A percentile compares a stretch with the other conserved stretches of the same genome.
phyloP scores from a whole-genome alignment of 2,888 invertebrate species.

The Yponomeuta malinellus region DNA sequence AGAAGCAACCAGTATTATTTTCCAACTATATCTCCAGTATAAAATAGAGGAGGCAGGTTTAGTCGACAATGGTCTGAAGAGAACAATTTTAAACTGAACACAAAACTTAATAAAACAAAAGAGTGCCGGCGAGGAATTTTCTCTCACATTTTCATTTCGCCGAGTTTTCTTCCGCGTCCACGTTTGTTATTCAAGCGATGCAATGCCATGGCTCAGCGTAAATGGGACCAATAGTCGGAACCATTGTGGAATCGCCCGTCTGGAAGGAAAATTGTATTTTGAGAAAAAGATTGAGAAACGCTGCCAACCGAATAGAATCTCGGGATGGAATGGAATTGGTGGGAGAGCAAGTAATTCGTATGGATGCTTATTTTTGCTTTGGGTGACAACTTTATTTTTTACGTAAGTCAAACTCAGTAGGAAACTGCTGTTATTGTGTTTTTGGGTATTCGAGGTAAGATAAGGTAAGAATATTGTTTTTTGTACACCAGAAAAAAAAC shows the following conservation, averaged over 20 bases:
- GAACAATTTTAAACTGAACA: background rate
- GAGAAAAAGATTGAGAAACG: background rate
- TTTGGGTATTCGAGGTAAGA: too few species aligned
- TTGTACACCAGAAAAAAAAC: too few species aligned
- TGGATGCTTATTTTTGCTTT: background rate
- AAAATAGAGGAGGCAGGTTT: background rate
- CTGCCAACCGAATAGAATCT: background rate
- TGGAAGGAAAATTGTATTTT: conserved; percentile 8
- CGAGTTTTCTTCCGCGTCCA: background rate
- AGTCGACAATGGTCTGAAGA: background rate
- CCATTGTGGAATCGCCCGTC: conserved; percentile 1
- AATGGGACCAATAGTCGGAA: conserved; percentile 4
- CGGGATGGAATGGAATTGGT: background rate
- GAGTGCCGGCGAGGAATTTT: background rate
- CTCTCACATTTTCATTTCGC: background rate
- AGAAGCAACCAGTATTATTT: too few species aligned
- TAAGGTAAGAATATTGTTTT: too few species aligned
- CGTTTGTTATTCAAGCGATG: background rate
- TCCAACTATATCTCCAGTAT: too few species aligned
- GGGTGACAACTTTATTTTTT: too few species aligned
- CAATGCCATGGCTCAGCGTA: background rate
- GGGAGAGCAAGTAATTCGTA: background rate
- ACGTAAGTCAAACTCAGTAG: too few species aligned
- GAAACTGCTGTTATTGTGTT: too few species aligned
- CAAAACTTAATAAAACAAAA: background rate